Base-by-base conservation (phyloP, 2,113 vertebrate species). In the Petroica traversi region DNA sequence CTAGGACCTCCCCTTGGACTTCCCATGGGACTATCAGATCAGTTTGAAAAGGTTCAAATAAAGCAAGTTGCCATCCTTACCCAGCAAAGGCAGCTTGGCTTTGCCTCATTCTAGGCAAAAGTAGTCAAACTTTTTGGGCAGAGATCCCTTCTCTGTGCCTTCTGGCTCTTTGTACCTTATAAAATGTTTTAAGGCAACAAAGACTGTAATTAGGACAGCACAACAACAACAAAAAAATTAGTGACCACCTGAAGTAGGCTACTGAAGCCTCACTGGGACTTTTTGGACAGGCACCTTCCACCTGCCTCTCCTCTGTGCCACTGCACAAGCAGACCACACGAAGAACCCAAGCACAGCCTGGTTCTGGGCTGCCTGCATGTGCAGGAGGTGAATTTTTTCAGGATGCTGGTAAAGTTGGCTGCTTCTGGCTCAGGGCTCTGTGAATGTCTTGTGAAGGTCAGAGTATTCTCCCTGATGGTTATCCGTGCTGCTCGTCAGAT, bases 201-300 rank as follows among this genome's bases (percentile, higher is more conserved):
- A 10, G 26, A 51, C 78, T 82, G 48, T 88, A 85, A 84, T 89
- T 94, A 92, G 92, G 85, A 81, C 69, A 93, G 83, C 69, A 24
- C 72, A 93, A 61, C 36, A 55, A 77, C n/a, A n/a, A 96, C n/a
- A 49, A 63, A n/a, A n/a, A n/a, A n/a, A n/a, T n/a, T 22, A 75
- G 86, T 67, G 77, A 87, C 80, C 9, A 17, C 61, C 19, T 89
- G 88, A 74, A 62, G 80, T 95, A 92, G 31, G 90, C 83, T 94
- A 25, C 54, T 51, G 86, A 76, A 83, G 18, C 45, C 45, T 95
- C 82, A 15, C 61, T 52, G 59, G 61, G 67, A 86, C 19, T 36
- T 90, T 79, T 71, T 64, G 38, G 59, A 52, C 69, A 49, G 51
- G 77, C 94, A 78, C 1, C 3, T 89, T 83, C 87, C 67, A 63